Evolutionary conservation across 2,797 vertebrate species (phyloP), one percentile per base, ranked within the genome.

Genomic region (Galagoides demidoff): DNA sequence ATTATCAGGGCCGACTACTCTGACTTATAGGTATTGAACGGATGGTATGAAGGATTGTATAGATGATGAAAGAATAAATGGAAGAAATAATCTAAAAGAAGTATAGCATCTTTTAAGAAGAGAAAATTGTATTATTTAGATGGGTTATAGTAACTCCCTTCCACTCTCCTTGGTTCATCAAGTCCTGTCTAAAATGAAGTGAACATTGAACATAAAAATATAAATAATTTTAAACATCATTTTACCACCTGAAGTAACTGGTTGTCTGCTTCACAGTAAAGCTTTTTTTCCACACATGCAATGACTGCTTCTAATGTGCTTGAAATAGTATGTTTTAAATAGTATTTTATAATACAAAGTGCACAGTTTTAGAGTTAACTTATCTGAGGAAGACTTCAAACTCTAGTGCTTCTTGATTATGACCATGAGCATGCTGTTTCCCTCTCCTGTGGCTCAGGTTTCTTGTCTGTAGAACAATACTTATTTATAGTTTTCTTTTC

Each of bases 181-280:
- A 66, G 23, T 76, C 17, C 83, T 82, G 4, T 22, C 22, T 61
- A 94, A 94, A 92, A 90, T 90, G 22, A 14, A 37, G 64, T 63
- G 82, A 45, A 6, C 25, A 77, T 76, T 63, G 77, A 45, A 8
- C 25, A 77, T 81, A 66, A 23, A 43, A 71, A 55, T 19, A 49
- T 5, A 92, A 86, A 85, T 85, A 22, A 7, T 92, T 27, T 95
- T 82, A 76, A 88, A 84, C 64, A 57, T 37, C 4, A 84, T 73
- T 90, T 90, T 29, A 81, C 16, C 29, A 68, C n/a, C 22, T 95
- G 52, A 85, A 94, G 25, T 76, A 87, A 70, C 71, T 79, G 79
- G 25, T 25, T 90, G 2, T 29, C 10, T 70, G 61, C 20, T 70
- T 92, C 57, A 70, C n/a, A 81, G 63, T 31, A 83, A 16, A 96